Base-by-base conservation (phyloP, 1,140 invertebrate species). In the Scylla paramamosain region DNA sequence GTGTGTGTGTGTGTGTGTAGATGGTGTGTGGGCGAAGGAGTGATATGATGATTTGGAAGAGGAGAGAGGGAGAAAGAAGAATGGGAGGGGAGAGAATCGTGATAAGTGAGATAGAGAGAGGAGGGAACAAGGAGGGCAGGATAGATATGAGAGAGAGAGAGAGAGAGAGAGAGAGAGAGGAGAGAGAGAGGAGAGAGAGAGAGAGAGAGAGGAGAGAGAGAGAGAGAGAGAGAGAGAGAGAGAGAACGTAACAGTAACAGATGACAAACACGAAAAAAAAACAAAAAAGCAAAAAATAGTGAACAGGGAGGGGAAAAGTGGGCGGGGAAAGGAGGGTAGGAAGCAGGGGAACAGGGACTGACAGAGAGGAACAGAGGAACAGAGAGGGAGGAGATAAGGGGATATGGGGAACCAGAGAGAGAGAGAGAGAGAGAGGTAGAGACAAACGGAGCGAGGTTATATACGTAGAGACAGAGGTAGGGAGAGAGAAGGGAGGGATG, bases 361-460 rank as follows among this genome's bases (percentile, higher is more conserved):
- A 12, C 12, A 77, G 67, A n/a, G 16, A 77, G 25, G n/a, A n/a
- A 77, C 6, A n/a, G 67, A 77, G 67, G 52, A 12, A 20, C 12
- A 20, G 20, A n/a, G n/a, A n/a, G 67, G 3, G 20, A 20, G n/a
- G 25, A 77, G 25, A 77, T 25, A 77, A n/a, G n/a, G 67, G 20
- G 67, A 77, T 12, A 77, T 12, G 20, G 67, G 20, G 67, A 77
- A 20, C 12, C 12, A 77, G 67, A 77, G 67, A 77, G 67, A 77
- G 67, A 77, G 67, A 77, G 67, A 77, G 67, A 77, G 67, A 77
- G 67, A 77, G 67, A 77, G 67, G n/a, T 6, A 77, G 59, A 67
- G 59, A 67, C 7, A 67, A 16, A 67, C 7, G 20, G 59, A 67
- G 59, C 7, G 59, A 67, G 59, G 52, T 14, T 12, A 59, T 12